Base-by-base conservation (phyloP, 2,113 vertebrate genomes). In the Pipa parva region DNA sequence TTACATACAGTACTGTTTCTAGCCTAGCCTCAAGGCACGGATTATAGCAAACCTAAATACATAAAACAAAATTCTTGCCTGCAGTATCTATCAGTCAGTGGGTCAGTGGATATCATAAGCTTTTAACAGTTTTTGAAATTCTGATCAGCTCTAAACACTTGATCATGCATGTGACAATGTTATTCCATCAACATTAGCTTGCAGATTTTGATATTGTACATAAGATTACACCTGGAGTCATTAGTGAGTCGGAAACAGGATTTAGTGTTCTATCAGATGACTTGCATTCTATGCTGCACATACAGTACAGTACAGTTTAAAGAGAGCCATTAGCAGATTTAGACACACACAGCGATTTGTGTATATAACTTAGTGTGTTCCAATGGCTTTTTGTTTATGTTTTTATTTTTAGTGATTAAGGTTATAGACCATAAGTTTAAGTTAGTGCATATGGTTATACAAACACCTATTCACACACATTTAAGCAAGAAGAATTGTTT, bases 121-220 rank as follows among this genome's bases (percentile, higher is more conserved):
- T n/a, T n/a, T n/a, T n/a, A n/a, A n/a, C n/a, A n/a, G n/a, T n/a
- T n/a, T n/a, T n/a, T n/a, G n/a, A n/a, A n/a, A n/a, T n/a, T n/a
- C n/a, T n/a, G n/a, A n/a, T n/a, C n/a, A n/a, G n/a, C n/a, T n/a
- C n/a, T n/a, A n/a, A n/a, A n/a, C n/a, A n/a, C n/a, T n/a, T n/a
- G n/a, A n/a, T n/a, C n/a, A n/a, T n/a, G n/a, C n/a, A 57, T 48
- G 54, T 57, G 51, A 57, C 54, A 29, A 33, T 28, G 10, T 24
- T 54, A 58, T 59, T 13, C 57, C 29, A n/a, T 50, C 45, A 37
- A 60, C 56, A 69, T 52, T 60, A 52, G 57, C 24, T 69, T 69
- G 25, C 3, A 27, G 57, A 48, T 60, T 60, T 68, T 52, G 27
- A 52, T 48, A 51, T 28, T 15, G 55, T 20, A 51, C 42, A 59